phyloP scores from a whole-genome alignment of 2,113 vertebrate genomes.

The Bujurquina vittata region DNA sequence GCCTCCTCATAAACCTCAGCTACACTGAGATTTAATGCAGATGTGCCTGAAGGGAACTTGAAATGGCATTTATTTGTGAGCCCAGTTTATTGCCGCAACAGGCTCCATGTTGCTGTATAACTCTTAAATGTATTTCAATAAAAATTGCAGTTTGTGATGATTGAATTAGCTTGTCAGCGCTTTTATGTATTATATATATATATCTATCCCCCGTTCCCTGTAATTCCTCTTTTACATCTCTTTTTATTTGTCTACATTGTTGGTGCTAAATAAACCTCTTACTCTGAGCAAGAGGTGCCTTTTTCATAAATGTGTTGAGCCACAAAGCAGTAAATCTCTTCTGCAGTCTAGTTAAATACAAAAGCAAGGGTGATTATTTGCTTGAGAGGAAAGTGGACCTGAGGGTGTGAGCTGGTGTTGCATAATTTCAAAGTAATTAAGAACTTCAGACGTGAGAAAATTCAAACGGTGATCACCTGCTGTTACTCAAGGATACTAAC shows the following conservation, averaged over 20 bases:
- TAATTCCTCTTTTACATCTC: not conserved
- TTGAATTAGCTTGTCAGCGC: not conserved
- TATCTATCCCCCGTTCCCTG: not conserved
- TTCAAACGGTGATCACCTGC: not conserved
- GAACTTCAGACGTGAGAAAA: not conserved
- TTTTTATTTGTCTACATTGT: not conserved
- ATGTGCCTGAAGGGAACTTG: not conserved
- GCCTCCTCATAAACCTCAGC: not conserved
- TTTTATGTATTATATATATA: not conserved
- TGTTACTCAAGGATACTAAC: not conserved
- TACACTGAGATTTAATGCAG: not conserved
- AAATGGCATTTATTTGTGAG: conserved; percentile 18
- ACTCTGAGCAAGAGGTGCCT: not conserved
- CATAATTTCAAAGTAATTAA: conserved; percentile 5
- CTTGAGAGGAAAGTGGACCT: not conserved
- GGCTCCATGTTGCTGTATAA: conserved; percentile 2
- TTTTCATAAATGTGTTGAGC: not conserved
- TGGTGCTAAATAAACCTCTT: not conserved
- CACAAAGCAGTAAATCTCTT: not conserved
- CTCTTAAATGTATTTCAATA: conserved; percentile 17
- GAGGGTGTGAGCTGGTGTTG: not conserved
- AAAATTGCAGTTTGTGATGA: not conserved
- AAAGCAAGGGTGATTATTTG: conserved; percentile 12
- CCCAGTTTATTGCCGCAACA: not conserved
- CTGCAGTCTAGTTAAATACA: not conserved